Evolutionary conservation across 2,113 vertebrate species (phyloP), one percentile per base, ranked within the genome.

Genomic region (Diphyllodes magnificus): DNA sequence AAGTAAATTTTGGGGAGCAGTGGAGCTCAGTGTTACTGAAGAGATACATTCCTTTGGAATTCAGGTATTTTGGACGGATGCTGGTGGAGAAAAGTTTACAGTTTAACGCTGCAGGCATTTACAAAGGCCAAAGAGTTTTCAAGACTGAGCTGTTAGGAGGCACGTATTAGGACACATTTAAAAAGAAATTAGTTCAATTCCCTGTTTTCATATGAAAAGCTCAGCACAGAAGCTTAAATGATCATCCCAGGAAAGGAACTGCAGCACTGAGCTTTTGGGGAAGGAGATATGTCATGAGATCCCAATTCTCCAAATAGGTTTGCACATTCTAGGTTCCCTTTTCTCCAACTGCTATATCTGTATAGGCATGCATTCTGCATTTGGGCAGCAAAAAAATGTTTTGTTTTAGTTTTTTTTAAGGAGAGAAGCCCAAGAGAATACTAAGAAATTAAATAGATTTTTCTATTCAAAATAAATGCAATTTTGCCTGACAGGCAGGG

Each of bases 301-400:
- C 92, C 80, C 90, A 97, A 66, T 93, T 86, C 88, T 94, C 82
- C 79, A 90, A 94, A 80, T 88, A 88, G 50, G 70, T 82, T 86
- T 88, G 50, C 79, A 49, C 76, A 49, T 84, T 90, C 49, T 77
- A 78, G 22, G 44, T 75, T 92, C 73, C 56, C 65, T 86, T 94
- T 91, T 71, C 72, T 91, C 47, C 51, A 70, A 7, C 44, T 92
- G 47, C 60, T 92, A 0, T 49, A 27, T 75, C 91, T 91, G 53
- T 21, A 21, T 45, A 64, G 86, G 44, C 35, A 57, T 3, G 2
- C 8, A 1, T 75, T 75, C 77, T 82, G 61, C 37, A 82, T 87
- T 91, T 76, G 31, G 37, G 49, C 44, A 75, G 60, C n/a, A 92
- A 81, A 69, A 39, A 53, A 31, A 22, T 13, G 17, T 30, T 45